Base-by-base conservation (phyloP, 2,888 invertebrate genomes). In the Erebia ligea region DNA sequence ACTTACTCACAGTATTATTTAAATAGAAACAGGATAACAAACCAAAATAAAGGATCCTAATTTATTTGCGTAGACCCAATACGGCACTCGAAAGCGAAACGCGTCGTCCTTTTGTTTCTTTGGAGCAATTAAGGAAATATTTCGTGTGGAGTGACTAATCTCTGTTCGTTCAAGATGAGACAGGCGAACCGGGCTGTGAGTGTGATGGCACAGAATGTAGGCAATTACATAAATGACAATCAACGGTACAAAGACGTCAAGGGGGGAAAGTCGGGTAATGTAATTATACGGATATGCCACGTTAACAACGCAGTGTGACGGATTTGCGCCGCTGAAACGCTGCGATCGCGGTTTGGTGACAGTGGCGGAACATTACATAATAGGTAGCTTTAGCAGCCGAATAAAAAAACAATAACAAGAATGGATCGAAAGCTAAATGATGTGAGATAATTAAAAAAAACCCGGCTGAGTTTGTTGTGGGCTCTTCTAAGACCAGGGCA, bases 151-250 rank as follows among this genome's bases (percentile, higher is more conserved):
- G 80, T 75, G 81, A 82, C 86, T 86, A 87, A 89, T 88, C 84
- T 84, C 83, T 78, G 80, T 83, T 80, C 78, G 79, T 80, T 79
- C 56, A 77, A 82, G 81, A 85, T 75, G 80, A 80, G 81, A 77
- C 74, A 73, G 71, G 76, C 79, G 76, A 77, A 79, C 79, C 79
- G 81, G 78, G 83, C 81, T 54, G 50, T 6, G 19, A 17, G 54
- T 82, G 82, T 81, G 86, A 82, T 84, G 81, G 80, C 81, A 81
- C 83, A 84, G 85, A 88, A 83, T 83, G 83, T 84, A 79, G 84
- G 86, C 88, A 92, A 92, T 93, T 91, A 92, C 81, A 87, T 87
- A 88, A 91, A 89, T 83, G 91, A 89, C 89, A 89, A 89, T 90
- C 89, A 88, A 86, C 76, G 85, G 78, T 83, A 86, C 87, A 86